phyloP scores from a whole-genome alignment of 2,113 vertebrate genomes.

The Hyla sarda region DNA sequence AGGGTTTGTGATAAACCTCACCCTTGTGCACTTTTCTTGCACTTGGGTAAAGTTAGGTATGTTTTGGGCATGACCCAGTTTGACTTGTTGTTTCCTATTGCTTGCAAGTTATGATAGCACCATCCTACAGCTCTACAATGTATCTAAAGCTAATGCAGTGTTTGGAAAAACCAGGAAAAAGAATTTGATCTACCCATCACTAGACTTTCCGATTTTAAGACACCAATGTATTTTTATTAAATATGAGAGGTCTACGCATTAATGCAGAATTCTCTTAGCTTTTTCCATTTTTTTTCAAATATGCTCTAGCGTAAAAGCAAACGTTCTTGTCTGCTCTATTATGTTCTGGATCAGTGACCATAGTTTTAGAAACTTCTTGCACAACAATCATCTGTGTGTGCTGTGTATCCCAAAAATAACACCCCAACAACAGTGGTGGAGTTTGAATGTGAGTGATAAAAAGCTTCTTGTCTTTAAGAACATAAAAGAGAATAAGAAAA shows the following conservation, averaged over 20 bases:
- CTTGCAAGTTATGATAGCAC: too few species aligned
- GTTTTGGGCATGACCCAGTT: too few species aligned
- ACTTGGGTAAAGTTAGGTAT: too few species aligned
- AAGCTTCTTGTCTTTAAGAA: neutral
- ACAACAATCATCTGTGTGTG: constrained; percentile 12
- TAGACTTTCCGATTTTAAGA: neutral
- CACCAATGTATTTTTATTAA: neutral
- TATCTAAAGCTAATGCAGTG: too few species aligned
- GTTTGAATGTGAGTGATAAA: too few species aligned
- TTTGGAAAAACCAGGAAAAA: too few species aligned
- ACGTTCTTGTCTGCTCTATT: neutral
- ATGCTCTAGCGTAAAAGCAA: neutral
- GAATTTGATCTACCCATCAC: neutral
- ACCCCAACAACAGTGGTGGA: neutral
- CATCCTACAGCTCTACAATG: too few species aligned
- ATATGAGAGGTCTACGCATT: neutral
- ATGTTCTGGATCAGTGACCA: neutral
- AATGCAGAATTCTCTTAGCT: neutral
- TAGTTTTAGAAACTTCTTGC: constrained; percentile 14
- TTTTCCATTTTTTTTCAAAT: neutral
- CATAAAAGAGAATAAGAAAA: neutral
- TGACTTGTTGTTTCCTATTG: too few species aligned
- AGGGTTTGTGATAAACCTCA: too few species aligned
- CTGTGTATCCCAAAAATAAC: constrained; percentile 2
- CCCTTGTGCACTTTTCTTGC: too few species aligned